Base-by-base conservation (phyloP, 2,797 vertebrate genomes). In the Numenius phaeopus region DNA sequence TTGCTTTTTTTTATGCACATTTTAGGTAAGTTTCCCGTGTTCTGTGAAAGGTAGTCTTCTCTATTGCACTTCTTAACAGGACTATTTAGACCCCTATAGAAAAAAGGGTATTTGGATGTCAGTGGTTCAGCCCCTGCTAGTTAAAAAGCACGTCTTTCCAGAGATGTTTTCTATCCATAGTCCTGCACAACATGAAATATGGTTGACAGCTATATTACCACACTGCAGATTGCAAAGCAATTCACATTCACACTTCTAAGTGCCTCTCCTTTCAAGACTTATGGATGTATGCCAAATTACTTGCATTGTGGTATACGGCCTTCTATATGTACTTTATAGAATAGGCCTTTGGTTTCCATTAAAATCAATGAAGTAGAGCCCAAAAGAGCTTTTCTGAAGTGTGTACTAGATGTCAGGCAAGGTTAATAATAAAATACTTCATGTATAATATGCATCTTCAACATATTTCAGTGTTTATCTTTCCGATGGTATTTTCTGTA, bases 211-310 rank as follows among this genome's bases (percentile, higher is more conserved):
- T 97, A 90, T 96, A 96, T 97, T 94, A 96, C 92, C 82, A 95
- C 89, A 72, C 81, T 92, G 95, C 96, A 95, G 90, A 97, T 92
- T 96, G 94, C 92, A 89, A 96, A 91, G 95, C 89, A 96, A 94
- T 97, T 97, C 95, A 94, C 95, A 94, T 92, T 96, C 95, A 96
- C 95, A 95, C 93, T 97, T 95, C 75, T 92, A 94, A 97, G 90
- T 97, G 95, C 81, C 49, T 96, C 71, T 97, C 75, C 85, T 92
- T 96, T 96, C 89, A 87, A 96, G 93, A 95, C 93, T 96, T 96
- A 96, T 91, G 95, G 95, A 97, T 72, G 75, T 89, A 67, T 87
- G 90, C 95, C 95, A 97, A 93, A 96, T 95, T 90, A 90, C 86
- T 96, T 85, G 75, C 83, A 85, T 85, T 89, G 83, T 92, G 69